phyloP scores from a whole-genome alignment of 2,113 vertebrate genomes.

The Paramisgurnus dabryanus region DNA sequence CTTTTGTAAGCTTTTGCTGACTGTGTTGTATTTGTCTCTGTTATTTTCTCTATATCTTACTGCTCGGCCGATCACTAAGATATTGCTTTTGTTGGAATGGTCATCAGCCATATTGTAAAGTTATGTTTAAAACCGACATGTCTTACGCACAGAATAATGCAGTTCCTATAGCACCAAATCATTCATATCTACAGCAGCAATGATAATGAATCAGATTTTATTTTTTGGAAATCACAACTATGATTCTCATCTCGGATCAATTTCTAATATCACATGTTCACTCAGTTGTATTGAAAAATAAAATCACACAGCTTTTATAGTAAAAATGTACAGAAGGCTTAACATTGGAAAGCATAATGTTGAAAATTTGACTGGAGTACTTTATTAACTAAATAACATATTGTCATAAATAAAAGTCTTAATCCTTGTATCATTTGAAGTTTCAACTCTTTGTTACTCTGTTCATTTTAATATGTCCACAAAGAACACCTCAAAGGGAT shows the following conservation, averaged over 20 bases:
- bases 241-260: conserved; percentile 70
- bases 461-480: neutral
- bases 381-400: conserved; percentile 92
- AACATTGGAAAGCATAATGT: conserved; percentile 83
- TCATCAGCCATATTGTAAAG: conserved; percentile 71
- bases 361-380: conserved; percentile 93
- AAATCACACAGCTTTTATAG: conserved; percentile 72
- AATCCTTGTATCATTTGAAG: neutral
- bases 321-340: conserved; percentile 77
- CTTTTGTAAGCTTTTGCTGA: conserved; percentile 21
- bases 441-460: neutral
- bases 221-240: conserved; percentile 32
- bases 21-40: conserved; percentile 33
- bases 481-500: neutral
- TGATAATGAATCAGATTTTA: conserved; percentile 61
- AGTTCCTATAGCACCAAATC: too few species aligned
- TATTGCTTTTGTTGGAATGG: conserved; percentile 72
- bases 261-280: conserved; percentile 63
- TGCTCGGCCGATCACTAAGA: conserved; percentile 56
- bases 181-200: conserved; percentile 37
- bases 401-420: conserved; percentile 96
- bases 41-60: conserved; percentile 57
- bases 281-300: conserved; percentile 63
- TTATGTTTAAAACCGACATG: conserved; percentile 56
- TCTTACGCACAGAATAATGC: neutral